phyloP scores from a whole-genome alignment of 2,797 vertebrate genomes.

The Salmo trutta region DNA sequence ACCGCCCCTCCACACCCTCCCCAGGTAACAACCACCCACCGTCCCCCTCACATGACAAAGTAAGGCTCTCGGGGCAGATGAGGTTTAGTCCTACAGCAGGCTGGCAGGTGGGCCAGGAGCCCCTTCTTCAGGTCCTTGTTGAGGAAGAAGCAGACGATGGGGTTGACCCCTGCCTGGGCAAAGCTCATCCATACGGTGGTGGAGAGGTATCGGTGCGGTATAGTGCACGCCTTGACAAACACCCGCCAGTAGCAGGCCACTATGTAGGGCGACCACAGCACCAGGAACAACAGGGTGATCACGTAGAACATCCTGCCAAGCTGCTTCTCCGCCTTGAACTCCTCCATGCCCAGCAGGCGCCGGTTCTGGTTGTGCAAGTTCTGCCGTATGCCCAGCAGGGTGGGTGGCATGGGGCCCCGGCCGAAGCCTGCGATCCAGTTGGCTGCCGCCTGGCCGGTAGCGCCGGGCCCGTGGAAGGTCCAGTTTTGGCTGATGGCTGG shows the following conservation, averaged over 20 bases:
- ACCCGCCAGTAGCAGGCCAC: slow-evolving; percentile 93
- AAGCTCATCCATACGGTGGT: slow-evolving; percentile 93
- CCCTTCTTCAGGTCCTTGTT: slow-evolving; percentile 94
- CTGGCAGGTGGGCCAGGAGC: slow-evolving; percentile 84
- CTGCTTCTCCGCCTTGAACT: slow-evolving; percentile 89
- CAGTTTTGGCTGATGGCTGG: slow-evolving; percentile 92
- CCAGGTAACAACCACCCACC: slow-evolving; percentile 37
- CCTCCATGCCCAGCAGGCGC: slow-evolving; percentile 87
- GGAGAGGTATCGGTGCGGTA: slow-evolving; percentile 88
- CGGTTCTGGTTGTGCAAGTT: slow-evolving; percentile 87
- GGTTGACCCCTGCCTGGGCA: slow-evolving; percentile 88
- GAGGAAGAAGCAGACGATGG: slow-evolving; percentile 89
- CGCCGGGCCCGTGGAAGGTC: slow-evolving; percentile 91
- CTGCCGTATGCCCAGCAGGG: slow-evolving; percentile 88
- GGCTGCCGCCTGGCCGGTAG: slow-evolving; percentile 88
- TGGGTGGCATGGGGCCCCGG: slow-evolving; percentile 88
- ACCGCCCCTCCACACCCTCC: slow-evolving; percentile 38
- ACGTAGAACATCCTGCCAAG: slow-evolving; percentile 91
- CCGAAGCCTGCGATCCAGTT: slow-evolving; percentile 93
- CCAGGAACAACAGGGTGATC: slow-evolving; percentile 88
- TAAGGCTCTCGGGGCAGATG: slow-evolving; percentile 89
- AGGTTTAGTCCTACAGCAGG: slow-evolving; percentile 89
- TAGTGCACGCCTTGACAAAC: slow-evolving; percentile 88
- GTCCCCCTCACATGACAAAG: slow-evolving; percentile 82
- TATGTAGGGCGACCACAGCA: slow-evolving; percentile 91